Base-by-base conservation (phyloP, 2,113 vertebrate genomes). In the Heterotilapia buettikoferi region DNA sequence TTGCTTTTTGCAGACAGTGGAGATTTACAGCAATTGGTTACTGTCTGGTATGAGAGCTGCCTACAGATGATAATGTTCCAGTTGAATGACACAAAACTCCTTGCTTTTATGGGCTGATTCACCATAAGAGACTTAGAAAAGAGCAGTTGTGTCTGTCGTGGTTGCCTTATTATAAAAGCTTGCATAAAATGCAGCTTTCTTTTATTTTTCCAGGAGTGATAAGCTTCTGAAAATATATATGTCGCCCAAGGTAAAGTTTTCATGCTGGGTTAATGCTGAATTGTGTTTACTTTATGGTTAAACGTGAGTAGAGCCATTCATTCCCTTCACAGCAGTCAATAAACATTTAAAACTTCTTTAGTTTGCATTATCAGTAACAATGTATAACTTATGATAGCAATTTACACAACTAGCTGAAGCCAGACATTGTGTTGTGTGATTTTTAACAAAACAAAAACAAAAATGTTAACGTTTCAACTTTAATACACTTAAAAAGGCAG, bases 21-120 rank as follows among this genome's bases (percentile, higher is more conserved):
- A 96, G 96, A 13, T 99, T 98, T 36, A 97, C 97, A 5, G 98
- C 99, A 9, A 98, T 99, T 3, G 98, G 99, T 84, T 97, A 98
- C 1, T 97, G 96, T 2, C 97, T 97, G 4, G 97, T 98, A 54
- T 96, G 96, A 1, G 95, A 97, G 0, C 89, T 99, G 63, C 97
- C 81, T 97, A 78, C 97, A 98, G 96, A 99, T 98, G 96, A 99
- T 98, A 29, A 57, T 57, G 56, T 98, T 99, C 93, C 97, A 97
- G 9, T 96, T 99, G 85, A 92, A 95, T 98, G 61, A 86, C 82
- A 1, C 33, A 88, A 57, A 96, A 94, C 13, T 92, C 97, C 71
- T 96, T 98, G 91, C 96, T 99, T 85, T 97, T 99, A 68, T 92
- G 97, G 43, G 98, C 98, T 2, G 98, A 98, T 85, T 97, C 97